Evolutionary conservation across 1,140 invertebrate genomes (phyloP).

Genomic region (Drosophila pectinifera): DNA sequence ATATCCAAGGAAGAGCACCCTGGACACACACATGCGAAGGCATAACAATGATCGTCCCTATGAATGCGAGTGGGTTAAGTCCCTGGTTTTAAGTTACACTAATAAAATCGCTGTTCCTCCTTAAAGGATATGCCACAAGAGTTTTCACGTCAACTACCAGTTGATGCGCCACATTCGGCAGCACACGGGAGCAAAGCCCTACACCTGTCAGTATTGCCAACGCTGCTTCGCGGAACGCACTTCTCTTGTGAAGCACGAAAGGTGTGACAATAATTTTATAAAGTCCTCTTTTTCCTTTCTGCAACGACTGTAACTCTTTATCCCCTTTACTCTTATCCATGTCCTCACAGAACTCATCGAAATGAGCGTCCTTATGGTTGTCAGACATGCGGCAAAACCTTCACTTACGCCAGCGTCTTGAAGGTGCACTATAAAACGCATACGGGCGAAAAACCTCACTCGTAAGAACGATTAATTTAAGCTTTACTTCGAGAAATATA

Average conservation of each 20-base stretch:
- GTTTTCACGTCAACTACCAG: slow-evolving; percentile 82
- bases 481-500: background rate
- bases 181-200: slow-evolving; percentile 86
- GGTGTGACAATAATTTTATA: slow-evolving; percentile 66
- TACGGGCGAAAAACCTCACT: slow-evolving; percentile 78
- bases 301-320: too few species aligned
- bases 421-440: slow-evolving; percentile 86
- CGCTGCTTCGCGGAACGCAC: slow-evolving; percentile 88
- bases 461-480: slow-evolving; percentile 23
- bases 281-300: background rate
- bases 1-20: slow-evolving; percentile 74
- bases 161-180: slow-evolving; percentile 80
- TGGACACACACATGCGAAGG: slow-evolving; percentile 78
- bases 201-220: slow-evolving; percentile 89
- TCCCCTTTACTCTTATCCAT: background rate
- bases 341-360: slow-evolving; percentile 87
- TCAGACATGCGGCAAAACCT: slow-evolving; percentile 89
- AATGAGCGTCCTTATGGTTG: slow-evolving; percentile 91
- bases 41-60: slow-evolving; percentile 78
- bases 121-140: slow-evolving; percentile 71
- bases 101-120: too few species aligned
- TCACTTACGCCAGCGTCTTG: slow-evolving; percentile 89
- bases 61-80: slow-evolving; percentile 74
- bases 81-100: too few species aligned
- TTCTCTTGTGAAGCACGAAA: slow-evolving; percentile 87